Conservation (phyloP, 2,888 invertebrate species). For the Gymnosoma rotundatum region DNA sequence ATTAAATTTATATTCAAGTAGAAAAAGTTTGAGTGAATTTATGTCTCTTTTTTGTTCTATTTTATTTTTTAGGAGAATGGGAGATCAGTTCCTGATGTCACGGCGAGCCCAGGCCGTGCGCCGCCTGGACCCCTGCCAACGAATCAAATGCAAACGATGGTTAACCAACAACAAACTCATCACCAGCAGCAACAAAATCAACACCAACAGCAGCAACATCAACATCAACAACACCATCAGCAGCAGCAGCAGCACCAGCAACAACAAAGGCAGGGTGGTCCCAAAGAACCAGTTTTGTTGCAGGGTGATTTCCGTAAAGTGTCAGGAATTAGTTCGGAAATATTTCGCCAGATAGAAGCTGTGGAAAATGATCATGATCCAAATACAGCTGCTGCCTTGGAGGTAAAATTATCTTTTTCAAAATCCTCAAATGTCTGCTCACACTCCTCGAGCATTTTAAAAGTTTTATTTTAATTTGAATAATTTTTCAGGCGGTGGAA, state of each 20-base stretch:
- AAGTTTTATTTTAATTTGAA: no score
- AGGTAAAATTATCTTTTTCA: constrained; percentile 83
- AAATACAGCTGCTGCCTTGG: constrained; percentile 94
- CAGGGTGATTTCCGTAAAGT: constrained; percentile 98
- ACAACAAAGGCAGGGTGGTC: constrained; percentile 82
- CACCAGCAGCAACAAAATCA: constrained; percentile 82
- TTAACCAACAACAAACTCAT: constrained; percentile 78
- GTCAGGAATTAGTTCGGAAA: constrained; percentile 97
- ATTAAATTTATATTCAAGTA: constrained; percentile 18
- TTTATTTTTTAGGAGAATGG: constrained; percentile 89
- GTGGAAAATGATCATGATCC: constrained; percentile 98
- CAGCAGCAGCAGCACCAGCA: constrained; percentile 82
- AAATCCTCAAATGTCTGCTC: neutral
- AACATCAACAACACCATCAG: constrained; percentile 75
- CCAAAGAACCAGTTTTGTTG: constrained; percentile 89
- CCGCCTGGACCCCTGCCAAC: constrained; percentile 86
- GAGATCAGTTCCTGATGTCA: constrained; percentile 95
- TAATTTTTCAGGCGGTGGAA: constrained; percentile 88
- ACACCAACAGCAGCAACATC: constrained; percentile 83
- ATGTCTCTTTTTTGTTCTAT: neutral
- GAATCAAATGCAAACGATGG: constrained; percentile 84
- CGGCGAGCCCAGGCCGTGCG: constrained; percentile 93
- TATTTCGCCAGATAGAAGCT: constrained; percentile 98
- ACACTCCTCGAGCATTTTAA: neutral
- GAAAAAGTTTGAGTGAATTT: neutral